These are phyloP conservation scores for Trachurus trachurus DNA, from an alignment of 2,797 vertebrate species.

Conservation along the genomic window DNA sequence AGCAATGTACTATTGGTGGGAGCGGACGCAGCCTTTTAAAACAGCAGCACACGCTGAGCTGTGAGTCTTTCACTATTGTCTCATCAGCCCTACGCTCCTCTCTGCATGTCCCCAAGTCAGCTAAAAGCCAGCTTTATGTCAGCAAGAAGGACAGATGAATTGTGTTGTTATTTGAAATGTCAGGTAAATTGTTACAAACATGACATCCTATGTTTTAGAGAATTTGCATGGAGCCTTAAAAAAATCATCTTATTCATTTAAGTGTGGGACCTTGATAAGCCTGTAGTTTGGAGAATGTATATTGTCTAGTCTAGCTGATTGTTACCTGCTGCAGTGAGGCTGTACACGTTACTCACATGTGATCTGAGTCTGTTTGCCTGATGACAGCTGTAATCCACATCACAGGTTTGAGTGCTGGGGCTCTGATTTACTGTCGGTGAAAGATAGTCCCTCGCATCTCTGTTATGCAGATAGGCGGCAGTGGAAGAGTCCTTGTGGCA, in stretches of 20 bases:
- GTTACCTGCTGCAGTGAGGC: conserved; percentile 32
- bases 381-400: conserved; percentile 49
- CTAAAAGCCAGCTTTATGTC: conserved; percentile 63
- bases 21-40: conserved; percentile 48
- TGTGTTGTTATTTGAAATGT: conserved; percentile 46
- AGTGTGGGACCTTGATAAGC: conserved; percentile 18
- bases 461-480: conserved; percentile 45
- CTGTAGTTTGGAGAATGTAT: conserved; percentile 47
- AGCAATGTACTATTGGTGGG: conserved; percentile 17
- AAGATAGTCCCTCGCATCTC: conserved; percentile 29
- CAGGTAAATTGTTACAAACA: conserved; percentile 26
- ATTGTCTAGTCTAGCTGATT: conserved; percentile 48
- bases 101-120: conserved; percentile 68
- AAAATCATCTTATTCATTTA: conserved; percentile 10
- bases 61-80: conserved; percentile 65
- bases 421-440: conserved; percentile 44
- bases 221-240: conserved; percentile 21
- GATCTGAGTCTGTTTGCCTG: conserved; percentile 21
- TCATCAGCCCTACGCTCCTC: conserved; percentile 58
- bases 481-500: conserved; percentile 40
- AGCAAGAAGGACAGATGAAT: conserved; percentile 55
- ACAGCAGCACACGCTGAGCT: conserved; percentile 49
- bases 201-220: conserved; percentile 1
- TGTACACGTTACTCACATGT: conserved; percentile 43
- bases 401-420: conserved; percentile 37